These are phyloP conservation scores for Yasuhikotakia modesta DNA, from an alignment of 2,797 vertebrate genomes.

Conservation along the genomic window DNA sequence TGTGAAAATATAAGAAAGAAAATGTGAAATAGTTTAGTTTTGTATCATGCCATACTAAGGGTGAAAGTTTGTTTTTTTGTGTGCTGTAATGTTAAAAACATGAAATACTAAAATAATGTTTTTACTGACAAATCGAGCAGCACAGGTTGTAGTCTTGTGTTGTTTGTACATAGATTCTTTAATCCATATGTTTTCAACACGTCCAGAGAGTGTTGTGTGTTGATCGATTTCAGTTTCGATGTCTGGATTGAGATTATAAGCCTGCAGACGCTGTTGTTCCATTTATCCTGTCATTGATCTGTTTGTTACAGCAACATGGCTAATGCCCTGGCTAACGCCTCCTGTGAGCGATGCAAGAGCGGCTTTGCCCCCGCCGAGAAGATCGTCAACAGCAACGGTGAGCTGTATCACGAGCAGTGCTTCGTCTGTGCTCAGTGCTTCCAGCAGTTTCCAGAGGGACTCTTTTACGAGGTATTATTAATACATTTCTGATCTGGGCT, in stretches of 20 bases:
- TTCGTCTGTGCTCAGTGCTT: constrained; percentile 98
- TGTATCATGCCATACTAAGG: no score
- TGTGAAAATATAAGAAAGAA: no score
- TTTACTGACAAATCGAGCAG: not conserved
- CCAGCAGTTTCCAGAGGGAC: constrained; percentile 94
- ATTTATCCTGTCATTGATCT: not conserved
- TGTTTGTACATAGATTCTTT: not conserved
- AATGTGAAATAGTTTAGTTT: no score
- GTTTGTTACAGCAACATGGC: constrained; percentile 90
- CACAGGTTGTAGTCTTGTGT: not conserved
- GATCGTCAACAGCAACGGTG: constrained; percentile 97
- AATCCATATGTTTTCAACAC: no score
- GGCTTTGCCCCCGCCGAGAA: constrained; percentile 92
- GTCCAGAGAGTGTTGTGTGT: no score
- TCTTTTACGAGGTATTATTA: constrained; percentile 98
- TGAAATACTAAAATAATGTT: not conserved
- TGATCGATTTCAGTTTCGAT: not conserved
- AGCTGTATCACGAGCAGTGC: constrained; percentile 96
- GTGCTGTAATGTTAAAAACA: not conserved
- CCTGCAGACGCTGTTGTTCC: not conserved
- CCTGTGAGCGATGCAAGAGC: constrained; percentile 91
- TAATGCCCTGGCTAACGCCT: constrained; percentile 81
- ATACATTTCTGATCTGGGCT: no score
- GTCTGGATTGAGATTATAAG: not conserved
- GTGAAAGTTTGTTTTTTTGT: no score